Percentiles rank a stretch among this genome's conserved stretches.
phyloP scores from a whole-genome alignment of 2,797 vertebrate species.

The Geotrypetes seraphini region DNA sequence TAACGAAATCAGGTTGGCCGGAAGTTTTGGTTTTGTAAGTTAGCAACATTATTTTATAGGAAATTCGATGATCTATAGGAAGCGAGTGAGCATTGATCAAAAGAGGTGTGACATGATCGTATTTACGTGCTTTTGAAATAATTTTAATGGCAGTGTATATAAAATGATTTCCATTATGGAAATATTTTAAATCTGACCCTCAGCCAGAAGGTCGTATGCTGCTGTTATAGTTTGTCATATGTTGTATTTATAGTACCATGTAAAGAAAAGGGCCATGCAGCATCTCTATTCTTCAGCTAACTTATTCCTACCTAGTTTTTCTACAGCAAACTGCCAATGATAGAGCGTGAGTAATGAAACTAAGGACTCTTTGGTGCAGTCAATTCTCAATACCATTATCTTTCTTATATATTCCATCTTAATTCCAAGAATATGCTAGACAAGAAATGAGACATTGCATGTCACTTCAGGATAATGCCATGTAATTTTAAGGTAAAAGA shows the following conservation, averaged over 20 bases:
- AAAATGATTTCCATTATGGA: neutral
- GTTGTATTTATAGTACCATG: conserved; percentile 37
- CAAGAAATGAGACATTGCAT: conserved; percentile 57
- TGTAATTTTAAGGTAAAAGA: conserved; percentile 60
- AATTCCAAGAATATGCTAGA: conserved; percentile 52
- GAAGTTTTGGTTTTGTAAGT: too few relatives aligned
- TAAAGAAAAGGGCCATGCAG: conserved; percentile 38
- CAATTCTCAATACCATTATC: conserved; percentile 53
- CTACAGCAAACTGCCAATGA: conserved; percentile 37
- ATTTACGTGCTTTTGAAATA: too few relatives aligned
- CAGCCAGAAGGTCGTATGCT: conserved; percentile 30
- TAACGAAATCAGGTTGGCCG: too few relatives aligned
- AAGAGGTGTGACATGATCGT: too few relatives aligned
- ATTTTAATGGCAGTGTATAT: too few relatives aligned
- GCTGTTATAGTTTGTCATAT: conserved; percentile 37
- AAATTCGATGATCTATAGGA: too few relatives aligned
- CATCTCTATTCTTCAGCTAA: conserved; percentile 23
- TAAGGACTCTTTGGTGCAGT: conserved; percentile 32
- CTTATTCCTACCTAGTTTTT: conserved; percentile 22
- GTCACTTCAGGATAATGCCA: conserved; percentile 61
- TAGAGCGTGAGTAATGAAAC: conserved; percentile 32
- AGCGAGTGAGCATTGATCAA: too few relatives aligned
- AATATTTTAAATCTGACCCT: conserved; percentile 11
- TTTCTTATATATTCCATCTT: conserved; percentile 42
- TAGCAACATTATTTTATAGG: too few relatives aligned